Percentiles rank a stretch among this genome's conserved stretches.
These are phyloP conservation scores for Delia radicum DNA, from an alignment of 1,140 invertebrate species.

Conservation along the genomic window DNA sequence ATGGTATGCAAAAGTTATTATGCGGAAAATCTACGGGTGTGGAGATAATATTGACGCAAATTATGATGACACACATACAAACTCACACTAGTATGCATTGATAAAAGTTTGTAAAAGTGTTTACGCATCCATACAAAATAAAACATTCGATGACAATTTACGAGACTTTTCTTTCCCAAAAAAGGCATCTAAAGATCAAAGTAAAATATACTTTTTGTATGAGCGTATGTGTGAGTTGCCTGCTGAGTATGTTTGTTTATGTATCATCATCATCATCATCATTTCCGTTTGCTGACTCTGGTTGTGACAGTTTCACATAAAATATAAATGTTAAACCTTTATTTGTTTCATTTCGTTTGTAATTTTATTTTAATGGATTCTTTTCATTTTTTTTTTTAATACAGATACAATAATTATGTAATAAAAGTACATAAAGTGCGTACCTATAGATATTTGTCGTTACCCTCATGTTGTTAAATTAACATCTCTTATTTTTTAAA, in stretches of 20 bases:
- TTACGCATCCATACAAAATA: neutral
- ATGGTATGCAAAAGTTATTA: conserved; percentile 15
- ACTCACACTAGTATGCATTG: neutral
- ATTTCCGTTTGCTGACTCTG: neutral
- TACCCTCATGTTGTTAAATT: too few relatives aligned
- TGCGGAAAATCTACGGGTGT: conserved; percentile 9
- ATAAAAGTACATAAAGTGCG: too few relatives aligned
- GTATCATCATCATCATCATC: too few relatives aligned
- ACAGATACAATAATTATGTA: too few relatives aligned
- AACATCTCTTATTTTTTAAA: too few relatives aligned
- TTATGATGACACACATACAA: neutral
- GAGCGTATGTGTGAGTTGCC: neutral
- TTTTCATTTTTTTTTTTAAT: too few relatives aligned
- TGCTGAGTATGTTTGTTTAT: too few relatives aligned
- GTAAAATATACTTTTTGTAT: neutral
- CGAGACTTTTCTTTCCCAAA: neutral
- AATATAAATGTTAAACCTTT: neutral
- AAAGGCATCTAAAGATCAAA: neutral
- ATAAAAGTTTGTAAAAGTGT: neutral
- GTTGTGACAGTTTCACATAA: neutral
- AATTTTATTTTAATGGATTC: neutral
- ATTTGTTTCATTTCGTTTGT: neutral
- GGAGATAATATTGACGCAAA: neutral
- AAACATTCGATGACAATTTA: neutral
- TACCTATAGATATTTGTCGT: too few relatives aligned